Evolutionary conservation across 2,113 vertebrate species (phyloP), one percentile per base, ranked within the genome.

Genomic region (Phycodurus eques): DNA sequence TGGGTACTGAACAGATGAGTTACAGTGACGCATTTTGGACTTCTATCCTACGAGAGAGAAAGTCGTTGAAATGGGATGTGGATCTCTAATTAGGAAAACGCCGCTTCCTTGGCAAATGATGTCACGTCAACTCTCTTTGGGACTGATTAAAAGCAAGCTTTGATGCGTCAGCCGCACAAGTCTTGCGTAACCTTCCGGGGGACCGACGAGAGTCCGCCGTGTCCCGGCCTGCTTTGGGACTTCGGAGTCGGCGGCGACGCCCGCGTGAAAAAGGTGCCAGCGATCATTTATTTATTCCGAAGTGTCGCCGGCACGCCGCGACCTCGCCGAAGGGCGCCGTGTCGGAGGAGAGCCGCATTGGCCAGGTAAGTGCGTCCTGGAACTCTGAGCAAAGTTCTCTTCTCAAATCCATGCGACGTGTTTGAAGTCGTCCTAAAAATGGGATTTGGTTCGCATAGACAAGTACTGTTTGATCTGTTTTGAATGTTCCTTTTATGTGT

Each of bases 271-370:
- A 66, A 39, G 6, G 76, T 22, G 67, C 73, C 14, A 27, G 27
- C 27, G 27, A 71, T 68, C 2, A 73, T 77, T 71, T 71, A 79
- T 80, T 68, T 46, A 72, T 59, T 51, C 64, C 27, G 13, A 27
- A 66, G 72, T 3, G 56, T 63, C 51, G 70, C 73, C 51, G 74
- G 74, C 17, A 74, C 64, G 72, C 74, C 75, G 15, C 59, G 86
- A 91, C 87, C 89, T 86, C 90, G 84, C 70, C 73, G 82, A 79
- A 90, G 87, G 89, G 88, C 86, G 76, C 44, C 13, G 2, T 20
- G 67, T 73, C 74, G 3, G 39, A 80, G 75, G 57, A 62, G 68
- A 71, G 60, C 67, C 60, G 70, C 68, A 71, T 80, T 79, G 75
- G 84, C 83, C 74, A 77, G 71, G 74, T 53, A 72, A 47, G 75